Evolutionary conservation across 2,888 invertebrate species (phyloP), one percentile per base, ranked within the genome.

Genomic region (Arenicola marina): DNA sequence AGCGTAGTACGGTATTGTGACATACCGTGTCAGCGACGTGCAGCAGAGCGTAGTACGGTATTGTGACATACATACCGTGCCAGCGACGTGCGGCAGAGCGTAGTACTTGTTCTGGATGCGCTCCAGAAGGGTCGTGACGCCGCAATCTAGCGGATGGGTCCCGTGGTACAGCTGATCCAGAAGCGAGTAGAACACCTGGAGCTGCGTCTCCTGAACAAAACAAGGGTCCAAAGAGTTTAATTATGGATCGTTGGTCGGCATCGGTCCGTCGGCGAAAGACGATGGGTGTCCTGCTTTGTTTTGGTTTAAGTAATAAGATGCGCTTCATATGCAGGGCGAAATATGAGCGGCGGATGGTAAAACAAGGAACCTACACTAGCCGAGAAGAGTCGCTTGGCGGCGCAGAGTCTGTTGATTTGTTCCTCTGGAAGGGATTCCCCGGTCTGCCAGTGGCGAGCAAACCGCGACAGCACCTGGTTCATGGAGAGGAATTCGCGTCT

Each of bases 381-480:
- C 1, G 90, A 89, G 81, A 95, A 97, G 33, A 95, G 83, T 75
- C 90, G 89, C 76, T 95, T 95, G 1, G 95, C 91, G 0, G 90
- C 89, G 76, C 93, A 92, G 33, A 97, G 85, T 51, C 91, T 87
- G 56, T 89, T 87, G 58, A 96, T 78, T 88, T 93, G 89, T 53
- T 89, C 87, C 31, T 91, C 89, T 0, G 94, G 91, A 82, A 95
- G 89, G 1, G 88, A 88, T 79, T 93, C 89, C 38, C 92, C 90
- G 0, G 95, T 96, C 80, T 92, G 89, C 83, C 91, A 96, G 85
- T 97, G 96, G 48, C 89, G 89, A 0, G 95, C 95, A 86, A 95
- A 96, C 4, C 89, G 88, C 53, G 89, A 88, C 2, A 97, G 84
- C 4, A 95, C 90, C 90, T 90, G 76, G 18, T 57, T 15, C 2